Percentiles rank a stretch among this genome's conserved stretches.
phyloP scores from a whole-genome alignment of 2,113 vertebrate species.

The Thunnus thynnus region DNA sequence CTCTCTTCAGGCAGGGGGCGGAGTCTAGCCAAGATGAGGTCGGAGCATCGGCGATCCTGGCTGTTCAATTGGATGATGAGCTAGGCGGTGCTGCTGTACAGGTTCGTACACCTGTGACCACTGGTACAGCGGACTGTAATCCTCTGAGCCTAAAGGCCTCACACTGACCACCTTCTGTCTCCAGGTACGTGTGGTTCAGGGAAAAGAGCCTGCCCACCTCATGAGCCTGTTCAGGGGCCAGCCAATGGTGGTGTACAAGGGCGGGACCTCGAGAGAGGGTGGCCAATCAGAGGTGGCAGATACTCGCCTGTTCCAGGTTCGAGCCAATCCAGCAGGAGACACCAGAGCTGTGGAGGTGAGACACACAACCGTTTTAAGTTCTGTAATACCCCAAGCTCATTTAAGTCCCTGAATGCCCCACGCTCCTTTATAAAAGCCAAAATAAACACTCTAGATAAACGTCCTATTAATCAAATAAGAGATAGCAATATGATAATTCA shows the following conservation, averaged over 20 bases:
- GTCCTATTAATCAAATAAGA: too few species aligned
- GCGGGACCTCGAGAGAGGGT: slow-evolving; percentile 89
- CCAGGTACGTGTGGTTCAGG: slow-evolving; percentile 92
- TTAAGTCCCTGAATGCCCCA: too few species aligned
- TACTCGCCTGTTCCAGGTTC: slow-evolving; percentile 91
- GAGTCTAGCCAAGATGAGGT: slow-evolving; percentile 91
- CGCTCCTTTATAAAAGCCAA: too few species aligned
- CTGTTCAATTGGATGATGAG: slow-evolving; percentile 88
- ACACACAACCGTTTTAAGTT: background rate
- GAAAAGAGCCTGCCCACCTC: slow-evolving; percentile 92
- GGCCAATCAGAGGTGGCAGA: slow-evolving; percentile 84
- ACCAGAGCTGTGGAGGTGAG: slow-evolving; percentile 91
- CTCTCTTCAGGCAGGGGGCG: slow-evolving; percentile 87
- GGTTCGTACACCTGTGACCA: slow-evolving; percentile 66
- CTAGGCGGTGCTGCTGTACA: slow-evolving; percentile 90
- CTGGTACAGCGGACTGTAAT: background rate
- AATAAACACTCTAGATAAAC: too few species aligned
- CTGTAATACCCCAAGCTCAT: too few species aligned
- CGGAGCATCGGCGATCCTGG: slow-evolving; percentile 86
- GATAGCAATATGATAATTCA: too few species aligned
- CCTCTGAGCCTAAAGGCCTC: background rate
- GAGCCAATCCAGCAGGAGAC: slow-evolving; percentile 87
- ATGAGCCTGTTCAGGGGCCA: slow-evolving; percentile 91
- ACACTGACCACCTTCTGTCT: background rate
- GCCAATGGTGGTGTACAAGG: slow-evolving; percentile 91